Evolutionary conservation across 2,888 invertebrate species (phyloP), one percentile per base, ranked within the genome.

Genomic region (Dryobota labecula): DNA sequence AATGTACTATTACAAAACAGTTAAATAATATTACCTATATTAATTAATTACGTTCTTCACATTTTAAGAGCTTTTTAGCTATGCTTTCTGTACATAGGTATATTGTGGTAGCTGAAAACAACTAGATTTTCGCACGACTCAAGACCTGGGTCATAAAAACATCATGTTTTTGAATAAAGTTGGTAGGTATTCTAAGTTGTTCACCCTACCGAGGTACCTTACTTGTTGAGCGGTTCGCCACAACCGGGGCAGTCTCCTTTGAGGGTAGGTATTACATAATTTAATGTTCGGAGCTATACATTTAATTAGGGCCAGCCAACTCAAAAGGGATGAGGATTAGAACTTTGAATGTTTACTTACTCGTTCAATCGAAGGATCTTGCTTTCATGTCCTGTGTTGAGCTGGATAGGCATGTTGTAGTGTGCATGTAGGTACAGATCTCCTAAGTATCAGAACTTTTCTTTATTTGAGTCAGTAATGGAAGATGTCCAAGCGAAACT

Each of bases 151-250:
- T 15, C 2, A 8, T 27, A 33, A 41, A 43, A 27, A 15, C n/a
- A n/a, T 11, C 2, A 20, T 24, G 2, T 33, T n/a, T 0, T 53
- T 69, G 27, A 36, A 27, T 3, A 54, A 54, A 33, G 24, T 43
- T 20, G 13, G 1, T 20, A 45, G 20, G 24, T 58, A 43, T 38
- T 6, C 36, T 38, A 64, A 27, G 57, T 51, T 36, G 41, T 63
- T 63, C 36, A 60, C 41, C 47, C 20, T 47, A 53, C 20, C 24
- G 18, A 49, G 45, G 24, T 72, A 41, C 33, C 24, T 49, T 63
- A 80, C 78, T 78, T 82, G 78, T 74, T 74, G 82, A 69, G 53
- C 58, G 60, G 60, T 66, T 33, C 9, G 53, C 63, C 76, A 58
- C 67, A 60, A 51, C 33, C 38, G 53, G 38, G 49, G 20, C 36